A percentile compares a stretch with the other conserved stretches of the same genome.
phyloP scores from a whole-genome alignment of 2,888 invertebrate genomes.

The Callyntrura sp. region DNA sequence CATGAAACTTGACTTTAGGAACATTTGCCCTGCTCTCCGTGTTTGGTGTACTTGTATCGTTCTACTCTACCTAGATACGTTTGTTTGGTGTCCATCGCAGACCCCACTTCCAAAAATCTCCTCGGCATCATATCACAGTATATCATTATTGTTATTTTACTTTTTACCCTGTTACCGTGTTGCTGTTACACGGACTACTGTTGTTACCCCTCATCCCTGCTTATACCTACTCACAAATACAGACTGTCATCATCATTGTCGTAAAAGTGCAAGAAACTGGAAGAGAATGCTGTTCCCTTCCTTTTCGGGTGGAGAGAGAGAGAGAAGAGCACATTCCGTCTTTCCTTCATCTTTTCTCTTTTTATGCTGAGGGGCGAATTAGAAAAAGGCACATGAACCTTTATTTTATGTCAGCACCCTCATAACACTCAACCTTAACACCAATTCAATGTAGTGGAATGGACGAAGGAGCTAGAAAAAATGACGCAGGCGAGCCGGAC shows the following conservation, averaged over 20 bases:
- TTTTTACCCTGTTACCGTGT: slow-evolving; percentile 15
- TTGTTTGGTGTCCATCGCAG: slow-evolving; percentile 2
- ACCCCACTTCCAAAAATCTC: slow-evolving; percentile 15
- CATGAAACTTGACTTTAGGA: slow-evolving; percentile 41
- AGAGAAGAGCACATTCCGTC: slow-evolving; percentile 3
- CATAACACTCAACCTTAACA: slow-evolving; percentile 77
- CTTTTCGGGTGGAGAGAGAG: background rate
- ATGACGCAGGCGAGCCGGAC: background rate
- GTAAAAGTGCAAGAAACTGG: slow-evolving; percentile 69
- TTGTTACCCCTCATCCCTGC: background rate
- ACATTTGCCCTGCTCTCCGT: no score
- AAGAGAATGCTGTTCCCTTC: slow-evolving; percentile 48
- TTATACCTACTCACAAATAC: background rate
- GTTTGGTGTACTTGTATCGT: background rate
- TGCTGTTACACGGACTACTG: background rate
- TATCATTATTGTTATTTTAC: slow-evolving; percentile 35
- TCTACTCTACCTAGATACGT: background rate
- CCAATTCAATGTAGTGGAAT: slow-evolving; percentile 75
- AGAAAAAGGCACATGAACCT: slow-evolving; percentile 65
- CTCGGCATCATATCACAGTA: slow-evolving; percentile 1
- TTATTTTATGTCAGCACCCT: slow-evolving; percentile 72
- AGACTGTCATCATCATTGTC: slow-evolving; percentile 59
- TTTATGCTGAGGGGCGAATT: slow-evolving; percentile 22
- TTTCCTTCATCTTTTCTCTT: slow-evolving; percentile 48
- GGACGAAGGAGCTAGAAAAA: slow-evolving; percentile 42